Percentiles rank a stretch among this genome's conserved stretches.
Conservation (phyloP, 2,113 vertebrate genomes). For the Hippocampus barbouri region DNA sequence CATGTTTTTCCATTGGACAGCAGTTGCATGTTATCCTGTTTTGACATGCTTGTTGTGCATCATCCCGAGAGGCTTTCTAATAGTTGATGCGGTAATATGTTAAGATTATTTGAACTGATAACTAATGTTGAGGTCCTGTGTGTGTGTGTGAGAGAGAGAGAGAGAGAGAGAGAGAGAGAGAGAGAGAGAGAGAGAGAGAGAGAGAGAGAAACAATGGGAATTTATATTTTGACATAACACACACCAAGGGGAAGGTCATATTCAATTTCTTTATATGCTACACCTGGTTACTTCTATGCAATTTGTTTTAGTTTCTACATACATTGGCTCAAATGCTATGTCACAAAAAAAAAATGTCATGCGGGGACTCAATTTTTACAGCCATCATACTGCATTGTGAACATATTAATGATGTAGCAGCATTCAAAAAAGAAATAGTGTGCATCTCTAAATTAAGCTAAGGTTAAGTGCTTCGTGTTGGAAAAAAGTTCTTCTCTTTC, state of each 20-base stretch:
- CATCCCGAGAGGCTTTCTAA: too few relatives aligned
- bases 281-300: neutral
- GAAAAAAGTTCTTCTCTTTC: neutral
- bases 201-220: slow-evolving; percentile 11
- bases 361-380: neutral
- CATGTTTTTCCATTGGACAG: neutral
- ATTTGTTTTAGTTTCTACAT: neutral
- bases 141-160: neutral
- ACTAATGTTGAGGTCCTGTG: neutral
- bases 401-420: neutral
- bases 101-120: neutral
- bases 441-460: neutral
- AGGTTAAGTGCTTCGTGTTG: slow-evolving; percentile 23
- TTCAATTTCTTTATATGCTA: neutral
- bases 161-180: neutral
- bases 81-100: neutral
- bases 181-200: too few relatives aligned
- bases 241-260: neutral
- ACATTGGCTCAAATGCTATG: neutral
- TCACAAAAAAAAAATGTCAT: neutral
- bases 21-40: neutral
- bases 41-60: too few relatives aligned
- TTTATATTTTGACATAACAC: slow-evolving; percentile 5
- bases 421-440: neutral
- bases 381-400: neutral